Evolutionary conservation across 35 echinoderm and acorn worm species (phyloP).

Genomic region (Amphiura filiformis): DNA sequence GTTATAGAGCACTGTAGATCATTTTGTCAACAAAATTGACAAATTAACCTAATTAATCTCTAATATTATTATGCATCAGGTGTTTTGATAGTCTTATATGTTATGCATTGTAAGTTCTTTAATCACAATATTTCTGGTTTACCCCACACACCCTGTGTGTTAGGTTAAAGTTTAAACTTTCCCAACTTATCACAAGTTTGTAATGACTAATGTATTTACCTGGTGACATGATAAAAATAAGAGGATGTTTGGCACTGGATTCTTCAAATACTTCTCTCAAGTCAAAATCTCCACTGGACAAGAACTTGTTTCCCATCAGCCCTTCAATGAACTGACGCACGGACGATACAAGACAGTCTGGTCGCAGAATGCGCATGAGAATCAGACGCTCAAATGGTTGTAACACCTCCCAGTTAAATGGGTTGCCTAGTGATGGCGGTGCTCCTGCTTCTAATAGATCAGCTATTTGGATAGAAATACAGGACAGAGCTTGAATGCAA

Average conservation of each 20-base stretch:
- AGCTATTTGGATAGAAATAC: background rate
- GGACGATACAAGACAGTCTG: slow-evolving; percentile 63
- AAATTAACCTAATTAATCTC: too few species aligned
- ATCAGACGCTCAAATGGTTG: slow-evolving; percentile 72
- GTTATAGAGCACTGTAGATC: too few species aligned
- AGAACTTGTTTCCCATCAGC: slow-evolving; percentile 81
- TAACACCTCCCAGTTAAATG: slow-evolving; percentile 87
- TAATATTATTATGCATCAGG: too few species aligned
- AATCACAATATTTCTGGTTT: too few species aligned
- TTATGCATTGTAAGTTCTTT: too few species aligned
- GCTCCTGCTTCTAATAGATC: background rate
- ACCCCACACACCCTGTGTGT: too few species aligned
- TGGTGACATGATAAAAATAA: slow-evolving; percentile 94
- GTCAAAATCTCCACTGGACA: slow-evolving; percentile 85
- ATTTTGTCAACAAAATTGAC: too few species aligned
- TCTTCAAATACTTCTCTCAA: slow-evolving; percentile 97
- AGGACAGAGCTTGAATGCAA: background rate
- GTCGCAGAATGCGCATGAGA: slow-evolving; percentile 81
- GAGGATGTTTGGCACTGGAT: slow-evolving; percentile 84
- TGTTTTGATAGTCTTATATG: too few species aligned
- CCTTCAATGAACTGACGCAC: slow-evolving; percentile 80
- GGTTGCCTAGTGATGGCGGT: slow-evolving; percentile 45
- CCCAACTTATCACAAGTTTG: too few species aligned
- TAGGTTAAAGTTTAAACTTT: too few species aligned
- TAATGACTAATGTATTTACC: too few species aligned